Evolutionary conservation across 2,888 invertebrate species (phyloP).

Genomic region (Euproctis similis): DNA sequence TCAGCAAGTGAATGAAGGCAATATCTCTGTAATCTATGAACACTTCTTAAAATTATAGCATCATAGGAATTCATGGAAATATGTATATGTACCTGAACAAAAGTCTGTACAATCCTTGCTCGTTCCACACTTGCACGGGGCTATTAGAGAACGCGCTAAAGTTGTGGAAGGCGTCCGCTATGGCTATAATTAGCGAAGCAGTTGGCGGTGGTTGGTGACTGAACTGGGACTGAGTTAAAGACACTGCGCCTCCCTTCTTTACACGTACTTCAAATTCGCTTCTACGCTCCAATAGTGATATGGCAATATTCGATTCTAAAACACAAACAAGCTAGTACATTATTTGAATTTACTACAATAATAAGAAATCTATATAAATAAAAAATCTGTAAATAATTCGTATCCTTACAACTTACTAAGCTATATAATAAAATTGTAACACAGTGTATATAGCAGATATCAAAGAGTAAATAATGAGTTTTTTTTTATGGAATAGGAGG

Average conservation of each 20-base stretch:
- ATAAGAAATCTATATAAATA: no score
- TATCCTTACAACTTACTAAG: no score
- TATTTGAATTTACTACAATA: no score
- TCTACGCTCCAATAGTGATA: constrained; percentile 50
- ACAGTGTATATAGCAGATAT: no score
- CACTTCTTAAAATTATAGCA: neutral
- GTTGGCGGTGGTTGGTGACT: constrained; percentile 42
- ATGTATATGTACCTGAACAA: constrained; percentile 45
- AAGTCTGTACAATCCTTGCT: constrained; percentile 51
- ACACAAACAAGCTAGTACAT: constrained; percentile 1
- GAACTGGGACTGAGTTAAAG: constrained; percentile 27
- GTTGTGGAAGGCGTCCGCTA: constrained; percentile 51
- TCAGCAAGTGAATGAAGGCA: no score
- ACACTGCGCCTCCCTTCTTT: constrained; percentile 43
- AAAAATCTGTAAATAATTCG: no score
- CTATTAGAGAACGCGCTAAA: constrained; percentile 39
- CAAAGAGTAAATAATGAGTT: no score
- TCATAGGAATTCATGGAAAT: neutral
- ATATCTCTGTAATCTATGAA: no score
- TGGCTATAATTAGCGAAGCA: constrained; percentile 36
- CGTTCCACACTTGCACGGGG: constrained; percentile 55
- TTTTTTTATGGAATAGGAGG: no score
- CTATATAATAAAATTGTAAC: no score
- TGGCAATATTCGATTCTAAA: constrained; percentile 55
- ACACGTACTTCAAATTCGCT: constrained; percentile 57